These are phyloP conservation scores for Brachyptera putata DNA, from an alignment of 2,888 invertebrate genomes.

Conservation along the genomic window DNA sequence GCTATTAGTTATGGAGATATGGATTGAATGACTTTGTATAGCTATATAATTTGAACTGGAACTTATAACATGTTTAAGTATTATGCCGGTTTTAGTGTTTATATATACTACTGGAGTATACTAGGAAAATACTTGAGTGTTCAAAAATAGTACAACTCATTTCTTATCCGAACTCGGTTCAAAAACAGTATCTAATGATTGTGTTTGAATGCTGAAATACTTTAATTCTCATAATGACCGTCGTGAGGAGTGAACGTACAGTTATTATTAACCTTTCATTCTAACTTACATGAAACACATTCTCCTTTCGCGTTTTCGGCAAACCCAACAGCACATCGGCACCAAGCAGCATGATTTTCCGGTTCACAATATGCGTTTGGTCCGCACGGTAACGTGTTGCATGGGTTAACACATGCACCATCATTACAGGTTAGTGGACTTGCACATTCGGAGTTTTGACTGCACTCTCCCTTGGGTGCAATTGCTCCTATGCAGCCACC, in stretches of 20 bases:
- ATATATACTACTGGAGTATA: too few species aligned
- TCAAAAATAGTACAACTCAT: slow-evolving; percentile 7
- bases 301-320: slow-evolving; percentile 73
- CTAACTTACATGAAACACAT: slow-evolving; percentile 74
- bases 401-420: slow-evolving; percentile 77
- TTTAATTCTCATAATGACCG: neutral
- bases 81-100: too few species aligned
- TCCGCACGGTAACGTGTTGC: slow-evolving; percentile 72
- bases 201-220: neutral
- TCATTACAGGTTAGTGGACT: slow-evolving; percentile 73
- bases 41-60: too few species aligned
- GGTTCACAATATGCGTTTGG: slow-evolving; percentile 82
- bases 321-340: slow-evolving; percentile 79
- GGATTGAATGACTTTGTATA: too few species aligned
- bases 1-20: too few species aligned
- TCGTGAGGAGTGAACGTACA: neutral
- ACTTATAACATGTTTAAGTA: too few species aligned
- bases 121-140: too few species aligned
- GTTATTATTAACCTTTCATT: neutral
- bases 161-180: neutral
- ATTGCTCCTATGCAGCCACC: slow-evolving; percentile 64
- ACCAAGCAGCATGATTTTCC: slow-evolving; percentile 84
- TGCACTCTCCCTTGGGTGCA: slow-evolving; percentile 62
- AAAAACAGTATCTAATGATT: neutral
- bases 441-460: slow-evolving; percentile 71